Conservation (phyloP, 1,140 invertebrate genomes). For the Drosophila melanogaster region DNA sequence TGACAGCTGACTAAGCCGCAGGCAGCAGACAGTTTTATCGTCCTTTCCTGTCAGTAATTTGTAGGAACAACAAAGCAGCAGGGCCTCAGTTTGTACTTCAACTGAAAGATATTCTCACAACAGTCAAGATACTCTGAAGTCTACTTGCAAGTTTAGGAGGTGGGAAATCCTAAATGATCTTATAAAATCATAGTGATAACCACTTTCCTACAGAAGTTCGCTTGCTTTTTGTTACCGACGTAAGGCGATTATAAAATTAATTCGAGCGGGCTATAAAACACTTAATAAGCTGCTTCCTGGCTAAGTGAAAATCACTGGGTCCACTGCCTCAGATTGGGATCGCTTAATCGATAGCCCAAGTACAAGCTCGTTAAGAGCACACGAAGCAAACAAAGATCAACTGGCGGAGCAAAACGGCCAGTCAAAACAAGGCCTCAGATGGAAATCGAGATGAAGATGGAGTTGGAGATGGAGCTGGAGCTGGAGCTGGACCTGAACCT, state of each 20-base stretch:
- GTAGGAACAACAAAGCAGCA: conserved; percentile 23
- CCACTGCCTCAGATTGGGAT: conserved; percentile 46
- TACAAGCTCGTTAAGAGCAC: conserved; percentile 62
- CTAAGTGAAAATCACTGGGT: conserved; percentile 46
- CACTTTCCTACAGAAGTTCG: neutral
- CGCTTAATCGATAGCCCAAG: conserved; percentile 69
- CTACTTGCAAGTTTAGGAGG: neutral
- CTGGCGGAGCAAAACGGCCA: conserved; percentile 58
- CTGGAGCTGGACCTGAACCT: conserved; percentile 12
- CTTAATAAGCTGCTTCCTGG: conserved; percentile 55
- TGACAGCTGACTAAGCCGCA: conserved; percentile 71
- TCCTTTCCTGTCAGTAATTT: conserved; percentile 33
- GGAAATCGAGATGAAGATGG: conserved; percentile 35
- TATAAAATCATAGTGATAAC: neutral
- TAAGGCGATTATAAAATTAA: conserved; percentile 33
- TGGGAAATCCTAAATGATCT: too few species aligned
- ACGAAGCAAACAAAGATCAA: conserved; percentile 54
- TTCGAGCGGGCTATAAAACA: conserved; percentile 47
- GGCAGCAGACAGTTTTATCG: conserved; percentile 53
- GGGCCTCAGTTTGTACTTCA: neutral
- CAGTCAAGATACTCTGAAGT: too few species aligned
- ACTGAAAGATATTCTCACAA: neutral
- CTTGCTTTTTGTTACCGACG: neutral
- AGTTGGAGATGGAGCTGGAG: conserved; percentile 10
- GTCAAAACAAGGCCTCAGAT: conserved; percentile 60